Evolutionary conservation across 2,888 invertebrate species (phyloP).

Genomic region (Seira ritae): DNA sequence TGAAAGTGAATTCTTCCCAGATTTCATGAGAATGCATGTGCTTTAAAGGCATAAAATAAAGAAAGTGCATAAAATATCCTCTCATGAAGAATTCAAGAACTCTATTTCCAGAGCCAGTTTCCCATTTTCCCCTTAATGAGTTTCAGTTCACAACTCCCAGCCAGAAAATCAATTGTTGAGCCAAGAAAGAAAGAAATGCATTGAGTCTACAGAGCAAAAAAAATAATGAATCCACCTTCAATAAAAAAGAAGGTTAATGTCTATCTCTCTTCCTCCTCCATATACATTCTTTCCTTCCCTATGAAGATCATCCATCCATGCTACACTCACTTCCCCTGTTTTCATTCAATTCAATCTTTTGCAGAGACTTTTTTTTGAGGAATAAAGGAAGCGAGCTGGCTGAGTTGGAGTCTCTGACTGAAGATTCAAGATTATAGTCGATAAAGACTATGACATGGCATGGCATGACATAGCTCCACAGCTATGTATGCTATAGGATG

Average conservation of each 20-base stretch:
- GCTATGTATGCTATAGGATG: neutral
- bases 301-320: conserved; percentile 17
- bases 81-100: too few relatives aligned
- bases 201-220: conserved; percentile 4
- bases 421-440: neutral
- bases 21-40: too few relatives aligned
- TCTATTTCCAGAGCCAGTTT: too few relatives aligned
- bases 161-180: neutral
- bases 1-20: too few relatives aligned
- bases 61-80: too few relatives aligned
- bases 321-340: conserved; percentile 21
- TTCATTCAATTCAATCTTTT: conserved; percentile 19
- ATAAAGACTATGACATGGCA: conserved; percentile 3
- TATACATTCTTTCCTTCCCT: neutral
- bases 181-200: neutral
- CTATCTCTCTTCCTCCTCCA: neutral
- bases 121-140: neutral
- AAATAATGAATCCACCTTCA: conserved; percentile 3
- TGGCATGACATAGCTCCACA: too few relatives aligned
- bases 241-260: conserved; percentile 16
- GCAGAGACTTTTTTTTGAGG: neutral
- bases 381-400: neutral
- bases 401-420: neutral
- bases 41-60: too few relatives aligned
- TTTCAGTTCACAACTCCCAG: neutral